Base-by-base conservation (phyloP, 2,113 vertebrate genomes). In the Aleadryas rufinucha region DNA sequence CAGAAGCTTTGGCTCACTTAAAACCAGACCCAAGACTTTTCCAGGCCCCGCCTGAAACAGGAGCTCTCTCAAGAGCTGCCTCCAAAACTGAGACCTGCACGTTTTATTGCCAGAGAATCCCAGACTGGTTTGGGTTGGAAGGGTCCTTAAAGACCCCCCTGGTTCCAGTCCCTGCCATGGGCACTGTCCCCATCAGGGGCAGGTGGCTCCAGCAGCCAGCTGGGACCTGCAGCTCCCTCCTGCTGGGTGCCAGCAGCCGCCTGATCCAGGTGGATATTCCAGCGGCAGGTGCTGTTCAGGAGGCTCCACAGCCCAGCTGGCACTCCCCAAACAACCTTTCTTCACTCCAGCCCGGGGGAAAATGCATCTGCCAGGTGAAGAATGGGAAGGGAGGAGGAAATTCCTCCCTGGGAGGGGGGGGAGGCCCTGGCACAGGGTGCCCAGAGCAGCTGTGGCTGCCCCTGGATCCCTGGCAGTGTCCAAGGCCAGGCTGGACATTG, bases 291-390 rank as follows among this genome's bases (percentile, higher is more conserved):
- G 88, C 33, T 93, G 77, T 60, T 75, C 74, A 50, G 81, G 53
- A 26, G 33, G 72, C 89, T 84, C 93, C 89, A 2, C 35, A 61
- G 50, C 69, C 69, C 90, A 97, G 79, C 91, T 87, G 96, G 47
- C 72, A 10, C 53, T 71, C n/a, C 59, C 63, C 60, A n/a, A 47
- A 94, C 3, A 74, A 37, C 26, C 45, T 52, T 22, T 72, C 49
- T 52, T 23, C 72, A 7, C 49, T 68, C 27, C 6, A 39, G 87
- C 93, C 91, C 9, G 1, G 44, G 84, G 95, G 64, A 60, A 76
- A 78, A 74, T 21, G 24, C 59, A 28, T 65, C 76, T 86, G 53
- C 12, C 23, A 31, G 42, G 50, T 13, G 42, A 47, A 16, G 41
- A 49, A 54, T 7, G 3, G 53, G n/a, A 27, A 61, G 6, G 41